phyloP scores from a whole-genome alignment of 2,888 invertebrate genomes.

The Drosophila anceps region DNA sequence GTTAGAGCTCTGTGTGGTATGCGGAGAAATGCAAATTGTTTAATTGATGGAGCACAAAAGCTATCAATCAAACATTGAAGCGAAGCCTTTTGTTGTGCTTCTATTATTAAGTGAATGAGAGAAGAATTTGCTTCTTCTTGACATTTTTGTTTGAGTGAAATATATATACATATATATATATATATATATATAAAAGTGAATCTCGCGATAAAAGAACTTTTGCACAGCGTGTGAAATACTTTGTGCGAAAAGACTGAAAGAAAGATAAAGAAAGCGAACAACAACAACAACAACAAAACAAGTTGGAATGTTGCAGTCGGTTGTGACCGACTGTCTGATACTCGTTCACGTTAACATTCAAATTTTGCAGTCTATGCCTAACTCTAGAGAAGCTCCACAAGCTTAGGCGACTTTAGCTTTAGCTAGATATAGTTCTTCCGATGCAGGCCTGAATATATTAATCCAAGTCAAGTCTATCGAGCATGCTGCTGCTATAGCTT shows the following conservation, averaged over 20 bases:
- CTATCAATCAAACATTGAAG: background rate
- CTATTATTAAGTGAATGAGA: slow-evolving; percentile 6
- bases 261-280: slow-evolving; percentile 2
- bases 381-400: too few species aligned
- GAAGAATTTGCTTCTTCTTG: background rate
- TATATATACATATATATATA: background rate
- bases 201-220: slow-evolving; percentile 11
- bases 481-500: too few species aligned
- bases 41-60: slow-evolving; percentile 6
- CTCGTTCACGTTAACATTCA: background rate
- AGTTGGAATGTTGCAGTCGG: slow-evolving; percentile 6
- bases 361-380: background rate
- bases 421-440: too few species aligned
- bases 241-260: slow-evolving; percentile 10
- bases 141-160: slow-evolving; percentile 5
- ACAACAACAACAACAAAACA: background rate
- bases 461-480: too few species aligned
- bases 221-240: slow-evolving; percentile 24
- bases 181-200: slow-evolving; percentile 5
- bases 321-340: background rate
- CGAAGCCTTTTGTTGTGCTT: background rate
- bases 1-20: slow-evolving; percentile 1
- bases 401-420: too few species aligned
- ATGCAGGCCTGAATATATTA: too few species aligned
- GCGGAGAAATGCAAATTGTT: background rate